Base-by-base conservation (phyloP, 1,140 invertebrate genomes). In the Bombus waltoni region DNA sequence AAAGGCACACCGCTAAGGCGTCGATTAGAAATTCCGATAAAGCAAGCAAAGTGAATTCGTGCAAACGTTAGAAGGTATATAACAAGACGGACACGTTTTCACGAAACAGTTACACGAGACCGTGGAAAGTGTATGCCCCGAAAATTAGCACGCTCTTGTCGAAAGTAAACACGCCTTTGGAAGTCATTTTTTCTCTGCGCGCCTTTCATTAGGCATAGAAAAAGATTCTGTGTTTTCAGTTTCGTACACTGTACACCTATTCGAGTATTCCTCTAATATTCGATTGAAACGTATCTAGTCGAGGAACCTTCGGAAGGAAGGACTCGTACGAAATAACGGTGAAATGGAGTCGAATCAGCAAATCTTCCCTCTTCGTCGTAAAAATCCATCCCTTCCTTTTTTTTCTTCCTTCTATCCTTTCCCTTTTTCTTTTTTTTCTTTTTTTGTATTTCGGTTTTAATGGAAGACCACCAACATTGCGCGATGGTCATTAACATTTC, bases 131-230 rank as follows among this genome's bases (percentile, higher is more conserved):
- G 62, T 83, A 28, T 81, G 28, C 40, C 28, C 28, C 10, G 81
- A 78, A 87, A 53, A 66, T 90, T 88, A 88, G 57, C 86, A 75
- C 38, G 57, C 53, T 65, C 66, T 6, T 68, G 88, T 32, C 85
- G 59, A 83, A 81, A 65, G 66, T 53, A 88, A 84, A 79, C 73
- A 84, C 42, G 2, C 40, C 40, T 77, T 84, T 53, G 44, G 38
- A 80, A 44, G 62, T 32, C 0, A 32, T 65, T 66, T 57, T 22
- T 62, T 28, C 59, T n/a, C 59, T n/a, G 22, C 57, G 57, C 59
- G 59, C 11, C 28, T 62, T 62, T 62, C 59, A 62, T 62, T 62
- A 9, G 28, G 3, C 10, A 28, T n/a, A 62, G 59, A 28, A 62
- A 62, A 62, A n/a, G 3, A 62, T 62, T n/a, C 28, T n/a, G 10